A percentile compares a stretch with the other conserved stretches of the same genome.
Evolutionary conservation across 2,113 vertebrate genomes (phyloP).

Genomic region (Perognathus longimembris): DNA sequence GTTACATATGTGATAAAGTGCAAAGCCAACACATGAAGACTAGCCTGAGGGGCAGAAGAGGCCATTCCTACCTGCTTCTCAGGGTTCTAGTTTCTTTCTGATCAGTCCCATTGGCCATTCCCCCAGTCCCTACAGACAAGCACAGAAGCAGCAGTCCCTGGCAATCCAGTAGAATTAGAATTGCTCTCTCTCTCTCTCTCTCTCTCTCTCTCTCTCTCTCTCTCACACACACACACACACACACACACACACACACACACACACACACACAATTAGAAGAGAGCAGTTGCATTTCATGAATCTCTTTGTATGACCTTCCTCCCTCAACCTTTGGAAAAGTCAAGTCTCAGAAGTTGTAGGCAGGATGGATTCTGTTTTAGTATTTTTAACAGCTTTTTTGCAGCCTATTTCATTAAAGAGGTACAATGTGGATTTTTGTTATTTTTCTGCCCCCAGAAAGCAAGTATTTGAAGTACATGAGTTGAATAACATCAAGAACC

Average conservation of each 20-base stretch:
- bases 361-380: neutral
- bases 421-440: slow-evolving; percentile 4
- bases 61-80: neutral
- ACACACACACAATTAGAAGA: too few species aligned
- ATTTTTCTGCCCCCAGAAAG: neutral
- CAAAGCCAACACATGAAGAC: neutral
- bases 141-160: neutral
- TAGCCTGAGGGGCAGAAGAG: neutral
- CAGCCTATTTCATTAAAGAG: neutral
- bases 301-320: slow-evolving; percentile 32
- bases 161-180: neutral
- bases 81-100: neutral
- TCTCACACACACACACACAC: too few species aligned
- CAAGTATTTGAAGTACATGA: neutral
- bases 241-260: too few species aligned
- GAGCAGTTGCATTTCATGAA: neutral
- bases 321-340: neutral
- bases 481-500: neutral
- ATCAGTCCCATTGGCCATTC: neutral
- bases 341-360: neutral
- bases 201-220: too few species aligned
- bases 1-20: neutral
- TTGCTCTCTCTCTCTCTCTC: neutral
- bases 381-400: slow-evolving; percentile 1
- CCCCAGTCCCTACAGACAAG: neutral